Conservation (phyloP, 2,113 vertebrate species). For the Lanius collurio region DNA sequence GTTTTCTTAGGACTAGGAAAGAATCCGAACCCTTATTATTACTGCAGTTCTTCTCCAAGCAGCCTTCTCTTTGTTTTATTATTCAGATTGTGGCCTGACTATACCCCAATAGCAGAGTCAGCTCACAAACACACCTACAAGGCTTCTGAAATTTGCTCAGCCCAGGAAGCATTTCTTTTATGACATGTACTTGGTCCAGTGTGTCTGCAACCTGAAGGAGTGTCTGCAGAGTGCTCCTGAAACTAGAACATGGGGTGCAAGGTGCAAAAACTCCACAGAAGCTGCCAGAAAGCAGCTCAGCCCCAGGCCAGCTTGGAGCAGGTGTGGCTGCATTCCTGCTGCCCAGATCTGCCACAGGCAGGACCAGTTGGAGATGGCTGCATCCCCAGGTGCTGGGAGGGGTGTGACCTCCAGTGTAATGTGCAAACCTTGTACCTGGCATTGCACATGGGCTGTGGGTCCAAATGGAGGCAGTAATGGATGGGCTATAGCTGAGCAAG, state of each 20-base stretch:
- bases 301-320: not conserved
- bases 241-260: not conserved
- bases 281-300: not conserved
- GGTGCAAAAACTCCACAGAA: not conserved
- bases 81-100: not conserved
- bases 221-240: not conserved
- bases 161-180: not conserved
- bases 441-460: not conserved
- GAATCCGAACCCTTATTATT: not conserved
- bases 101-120: not conserved
- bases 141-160: not conserved
- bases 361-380: not conserved
- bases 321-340: not conserved
- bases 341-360: not conserved
- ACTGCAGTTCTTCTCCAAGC: not conserved
- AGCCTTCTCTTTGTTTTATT: not conserved
- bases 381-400: not conserved
- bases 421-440: not conserved
- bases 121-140: not conserved
- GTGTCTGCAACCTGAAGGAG: not conserved
- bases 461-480: not conserved
- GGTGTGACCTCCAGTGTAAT: accelerated
- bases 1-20: not conserved
- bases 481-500: not conserved
- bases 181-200: not conserved